Conservation (phyloP, 1,140 invertebrate species). For the Drosophila ogumai region DNA sequence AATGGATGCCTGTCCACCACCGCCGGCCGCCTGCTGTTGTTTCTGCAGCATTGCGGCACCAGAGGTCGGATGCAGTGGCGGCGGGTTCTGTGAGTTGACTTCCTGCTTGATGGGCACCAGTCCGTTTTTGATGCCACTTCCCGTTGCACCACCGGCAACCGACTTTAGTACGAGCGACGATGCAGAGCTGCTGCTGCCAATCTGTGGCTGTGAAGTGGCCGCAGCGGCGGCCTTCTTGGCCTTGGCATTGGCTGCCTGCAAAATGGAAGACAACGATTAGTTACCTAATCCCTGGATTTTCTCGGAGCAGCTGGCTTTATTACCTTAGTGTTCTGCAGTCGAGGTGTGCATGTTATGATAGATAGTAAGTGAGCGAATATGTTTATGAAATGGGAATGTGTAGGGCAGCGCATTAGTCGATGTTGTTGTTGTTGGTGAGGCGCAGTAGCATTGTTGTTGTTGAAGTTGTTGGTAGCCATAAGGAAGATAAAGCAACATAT, state of each 20-base stretch:
- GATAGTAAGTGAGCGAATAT: neutral
- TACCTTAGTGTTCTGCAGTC: conserved; percentile 74
- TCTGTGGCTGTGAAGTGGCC: conserved; percentile 65
- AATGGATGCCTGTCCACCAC: conserved; percentile 75
- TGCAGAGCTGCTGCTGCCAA: conserved; percentile 16
- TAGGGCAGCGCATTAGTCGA: conserved; percentile 52
- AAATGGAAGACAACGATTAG: conserved; percentile 11
- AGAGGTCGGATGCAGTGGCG: conserved; percentile 71
- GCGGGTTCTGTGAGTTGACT: conserved; percentile 84
- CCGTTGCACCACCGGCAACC: conserved; percentile 17
- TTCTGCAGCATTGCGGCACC: conserved; percentile 66
- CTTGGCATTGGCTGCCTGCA: conserved; percentile 78
- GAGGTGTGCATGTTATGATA: conserved; percentile 29
- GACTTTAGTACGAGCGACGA: conserved; percentile 38
- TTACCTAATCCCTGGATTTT: neutral
- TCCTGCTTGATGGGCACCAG: conserved; percentile 68
- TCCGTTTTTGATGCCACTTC: conserved; percentile 62
- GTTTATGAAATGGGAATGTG: conserved; percentile 17
- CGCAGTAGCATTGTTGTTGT: conserved; percentile 41
- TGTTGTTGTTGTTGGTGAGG: conserved; percentile 29
- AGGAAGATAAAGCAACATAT: conserved; percentile 47
- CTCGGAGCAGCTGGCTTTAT: conserved; percentile 48
- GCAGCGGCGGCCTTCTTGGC: conserved; percentile 83
- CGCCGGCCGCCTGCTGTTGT: conserved; percentile 60
- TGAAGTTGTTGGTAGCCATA: conserved; percentile 40